These are phyloP conservation scores for Halocynthia roretzi DNA, from an alignment of 23 tunicate genomes.

Conservation along the genomic window DNA sequence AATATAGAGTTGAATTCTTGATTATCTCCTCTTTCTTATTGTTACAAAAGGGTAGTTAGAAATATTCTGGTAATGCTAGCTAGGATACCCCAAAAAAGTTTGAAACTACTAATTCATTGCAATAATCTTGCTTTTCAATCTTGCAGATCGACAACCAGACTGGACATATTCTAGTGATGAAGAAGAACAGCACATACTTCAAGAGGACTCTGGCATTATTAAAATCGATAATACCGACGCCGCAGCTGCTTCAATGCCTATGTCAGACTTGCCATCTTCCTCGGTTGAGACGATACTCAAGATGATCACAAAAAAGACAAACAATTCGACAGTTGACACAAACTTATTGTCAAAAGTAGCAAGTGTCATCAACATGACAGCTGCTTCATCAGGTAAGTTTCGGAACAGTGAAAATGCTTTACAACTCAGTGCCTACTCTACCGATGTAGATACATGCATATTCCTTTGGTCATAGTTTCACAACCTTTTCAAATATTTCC, in stretches of 20 bases:
- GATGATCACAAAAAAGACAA: conserved; percentile 64
- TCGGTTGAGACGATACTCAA: conserved; percentile 64
- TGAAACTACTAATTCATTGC: no score
- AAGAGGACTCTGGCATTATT: conserved; percentile 8
- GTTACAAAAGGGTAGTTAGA: no score
- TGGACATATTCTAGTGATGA: conserved; percentile 93
- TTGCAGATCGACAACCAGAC: conserved; percentile 22
- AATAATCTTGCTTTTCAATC: no score
- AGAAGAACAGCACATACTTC: conserved; percentile 28
- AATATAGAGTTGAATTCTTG: no score
- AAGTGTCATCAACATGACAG: conserved; percentile 48
- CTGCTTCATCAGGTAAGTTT: neutral
- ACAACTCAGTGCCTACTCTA: neutral
- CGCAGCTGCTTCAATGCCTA: neutral
- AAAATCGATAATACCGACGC: conserved; percentile 3
- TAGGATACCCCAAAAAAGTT: no score
- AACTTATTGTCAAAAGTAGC: conserved; percentile 76
- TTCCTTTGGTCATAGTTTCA: no score
- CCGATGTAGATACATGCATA: no score
- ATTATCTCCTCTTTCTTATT: no score
- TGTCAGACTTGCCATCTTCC: conserved; percentile 5
- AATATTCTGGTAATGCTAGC: no score
- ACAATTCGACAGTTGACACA: conserved; percentile 35
- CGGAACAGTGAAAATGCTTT: neutral
- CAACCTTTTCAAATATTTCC: no score